phyloP scores from a whole-genome alignment of 2,113 vertebrate species.

The Clarias gariepinus region DNA sequence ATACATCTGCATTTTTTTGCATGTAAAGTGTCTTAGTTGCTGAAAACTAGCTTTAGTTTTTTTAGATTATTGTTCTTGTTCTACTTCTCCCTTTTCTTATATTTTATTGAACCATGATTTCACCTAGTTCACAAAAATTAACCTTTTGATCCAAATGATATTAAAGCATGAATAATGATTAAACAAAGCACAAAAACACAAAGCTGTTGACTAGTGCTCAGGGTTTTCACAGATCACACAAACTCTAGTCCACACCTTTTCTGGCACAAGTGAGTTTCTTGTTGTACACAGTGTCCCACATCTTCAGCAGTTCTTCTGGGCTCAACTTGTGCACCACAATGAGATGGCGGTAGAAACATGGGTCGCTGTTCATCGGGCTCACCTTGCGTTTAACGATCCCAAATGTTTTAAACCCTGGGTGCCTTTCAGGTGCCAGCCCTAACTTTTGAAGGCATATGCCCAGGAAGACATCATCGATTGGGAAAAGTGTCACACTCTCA shows the following conservation, averaged over 20 bases:
- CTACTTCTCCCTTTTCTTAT: neutral
- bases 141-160: neutral
- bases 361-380: slow-evolving; percentile 92
- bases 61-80: neutral
- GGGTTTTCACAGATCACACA: neutral
- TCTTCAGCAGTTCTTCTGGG: slow-evolving; percentile 81
- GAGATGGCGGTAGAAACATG: slow-evolving; percentile 91
- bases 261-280: slow-evolving; percentile 54
- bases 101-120: neutral
- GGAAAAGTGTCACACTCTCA: slow-evolving; percentile 84
- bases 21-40: neutral
- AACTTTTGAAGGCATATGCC: slow-evolving; percentile 94
- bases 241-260: neutral
- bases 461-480: slow-evolving; percentile 93
- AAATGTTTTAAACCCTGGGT: slow-evolving; percentile 93
- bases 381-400: slow-evolving; percentile 87
- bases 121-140: neutral
- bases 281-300: slow-evolving; percentile 91
- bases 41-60: neutral
- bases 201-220: neutral
- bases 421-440: slow-evolving; percentile 78
- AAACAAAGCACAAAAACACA: neutral
- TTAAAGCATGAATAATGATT: neutral
- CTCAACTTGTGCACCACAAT: slow-evolving; percentile 96
- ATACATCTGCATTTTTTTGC: neutral